Conservation (phyloP, 2,113 vertebrate species). For the Sphaerodactylus townsendi region DNA sequence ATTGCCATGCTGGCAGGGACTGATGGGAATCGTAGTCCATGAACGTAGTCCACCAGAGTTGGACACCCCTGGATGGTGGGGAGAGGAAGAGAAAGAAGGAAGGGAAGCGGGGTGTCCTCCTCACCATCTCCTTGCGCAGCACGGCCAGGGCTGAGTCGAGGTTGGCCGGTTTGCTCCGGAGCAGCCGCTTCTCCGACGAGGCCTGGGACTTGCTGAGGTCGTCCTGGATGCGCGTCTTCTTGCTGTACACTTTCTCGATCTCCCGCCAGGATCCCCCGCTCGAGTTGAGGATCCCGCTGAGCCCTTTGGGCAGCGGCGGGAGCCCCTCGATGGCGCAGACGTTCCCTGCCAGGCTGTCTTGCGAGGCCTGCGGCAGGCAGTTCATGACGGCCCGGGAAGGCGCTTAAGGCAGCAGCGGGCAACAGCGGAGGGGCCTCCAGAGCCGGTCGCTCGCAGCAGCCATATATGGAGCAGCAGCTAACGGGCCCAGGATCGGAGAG, state of each 20-base stretch:
- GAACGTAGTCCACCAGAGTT: too few species aligned
- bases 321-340: constrained; percentile 71
- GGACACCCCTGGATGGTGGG: too few species aligned
- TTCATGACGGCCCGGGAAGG: constrained; percentile 57
- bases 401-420: not conserved
- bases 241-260: constrained; percentile 79
- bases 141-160: constrained; percentile 78
- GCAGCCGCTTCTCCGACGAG: constrained; percentile 46
- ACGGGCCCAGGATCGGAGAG: not conserved
- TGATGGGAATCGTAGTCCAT: too few species aligned
- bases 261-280: constrained; percentile 83
- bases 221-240: constrained; percentile 80
- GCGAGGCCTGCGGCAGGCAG: constrained; percentile 52
- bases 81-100: not conserved
- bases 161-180: constrained; percentile 68
- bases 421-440: not conserved
- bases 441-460: not conserved
- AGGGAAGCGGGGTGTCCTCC: not conserved
- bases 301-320: constrained; percentile 79
- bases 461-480: not conserved
- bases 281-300: constrained; percentile 82
- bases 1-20: too few species aligned
- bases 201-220: constrained; percentile 73
- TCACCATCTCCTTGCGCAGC: constrained; percentile 83
- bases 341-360: constrained; percentile 46